Evolutionary conservation across 2,888 invertebrate species (phyloP).

Genomic region (Ferrisia virgata): DNA sequence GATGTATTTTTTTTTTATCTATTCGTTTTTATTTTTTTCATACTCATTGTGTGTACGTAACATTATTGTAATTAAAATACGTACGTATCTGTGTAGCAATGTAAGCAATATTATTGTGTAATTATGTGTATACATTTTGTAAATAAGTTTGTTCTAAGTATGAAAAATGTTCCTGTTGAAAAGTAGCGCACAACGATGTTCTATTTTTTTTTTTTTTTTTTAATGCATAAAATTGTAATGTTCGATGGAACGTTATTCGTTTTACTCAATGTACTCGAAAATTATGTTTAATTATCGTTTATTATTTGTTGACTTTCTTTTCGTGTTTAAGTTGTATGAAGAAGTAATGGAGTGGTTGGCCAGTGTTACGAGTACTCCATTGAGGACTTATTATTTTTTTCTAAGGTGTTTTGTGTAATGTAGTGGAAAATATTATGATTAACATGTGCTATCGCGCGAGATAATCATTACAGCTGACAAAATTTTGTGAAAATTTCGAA

Average conservation of each 20-base stretch:
- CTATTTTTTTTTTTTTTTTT: neutral
- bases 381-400: neutral
- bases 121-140: neutral
- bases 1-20: neutral
- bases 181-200: slow-evolving; percentile 16
- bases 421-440: neutral
- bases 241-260: neutral
- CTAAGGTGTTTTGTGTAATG: neutral
- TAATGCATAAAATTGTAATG: neutral
- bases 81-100: neutral
- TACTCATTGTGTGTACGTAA: neutral
- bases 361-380: neutral
- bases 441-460: neutral
- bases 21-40: neutral
- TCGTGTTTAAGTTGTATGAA: neutral
- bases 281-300: neutral
- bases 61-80: neutral
- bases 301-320: neutral
- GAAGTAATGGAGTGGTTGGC: neutral
- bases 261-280: neutral
- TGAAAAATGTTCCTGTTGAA: slow-evolving; percentile 27
- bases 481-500: neutral
- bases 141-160: slow-evolving; percentile 1
- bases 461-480: slow-evolving; percentile 11
- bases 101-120: slow-evolving; percentile 27